A percentile compares a stretch with the other conserved stretches of the same genome.
phyloP scores from a whole-genome alignment of 1,140 invertebrate species.

The Scaptomyza graminum region DNA sequence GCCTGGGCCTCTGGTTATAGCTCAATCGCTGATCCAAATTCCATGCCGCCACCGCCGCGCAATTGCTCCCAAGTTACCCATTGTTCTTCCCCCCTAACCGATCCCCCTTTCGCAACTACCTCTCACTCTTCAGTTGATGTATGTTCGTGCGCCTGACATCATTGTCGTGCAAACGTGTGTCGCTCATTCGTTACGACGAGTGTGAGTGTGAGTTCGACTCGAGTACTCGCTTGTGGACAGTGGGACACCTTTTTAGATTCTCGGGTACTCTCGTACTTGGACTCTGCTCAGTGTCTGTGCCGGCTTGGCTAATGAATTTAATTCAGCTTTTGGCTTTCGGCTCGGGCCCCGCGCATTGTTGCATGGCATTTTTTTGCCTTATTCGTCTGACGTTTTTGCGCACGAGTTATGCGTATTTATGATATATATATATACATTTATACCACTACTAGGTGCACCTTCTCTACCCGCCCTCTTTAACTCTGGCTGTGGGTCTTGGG shows the following conservation, averaged over 20 bases:
- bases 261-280: constrained; percentile 13
- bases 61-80: constrained; percentile 80
- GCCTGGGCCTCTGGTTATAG: constrained; percentile 57
- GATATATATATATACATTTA: constrained; percentile 52
- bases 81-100: constrained; percentile 38
- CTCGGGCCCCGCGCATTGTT: constrained; percentile 53
- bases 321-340: constrained; percentile 67
- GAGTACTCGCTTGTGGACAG: constrained; percentile 40
- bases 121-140: constrained; percentile 31
- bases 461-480: constrained; percentile 3
- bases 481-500: constrained; percentile 30
- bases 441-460: constrained; percentile 26
- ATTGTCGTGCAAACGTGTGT: constrained; percentile 62
- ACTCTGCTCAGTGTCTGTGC: constrained; percentile 10
- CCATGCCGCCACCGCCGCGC: constrained; percentile 50
- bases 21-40: constrained; percentile 81
- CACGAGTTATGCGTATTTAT: constrained; percentile 82
- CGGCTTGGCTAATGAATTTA: constrained; percentile 72
- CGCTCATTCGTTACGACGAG: constrained; percentile 40
- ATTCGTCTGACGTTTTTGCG: constrained; percentile 80
- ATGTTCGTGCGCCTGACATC: constrained; percentile 54
- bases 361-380: constrained; percentile 72
- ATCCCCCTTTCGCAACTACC: neutral
- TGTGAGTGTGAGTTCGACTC: constrained; percentile 30
- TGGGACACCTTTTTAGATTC: constrained; percentile 33